These are phyloP conservation scores for Pteria penguin DNA, from an alignment of 2,888 invertebrate genomes.

Conservation along the genomic window DNA sequence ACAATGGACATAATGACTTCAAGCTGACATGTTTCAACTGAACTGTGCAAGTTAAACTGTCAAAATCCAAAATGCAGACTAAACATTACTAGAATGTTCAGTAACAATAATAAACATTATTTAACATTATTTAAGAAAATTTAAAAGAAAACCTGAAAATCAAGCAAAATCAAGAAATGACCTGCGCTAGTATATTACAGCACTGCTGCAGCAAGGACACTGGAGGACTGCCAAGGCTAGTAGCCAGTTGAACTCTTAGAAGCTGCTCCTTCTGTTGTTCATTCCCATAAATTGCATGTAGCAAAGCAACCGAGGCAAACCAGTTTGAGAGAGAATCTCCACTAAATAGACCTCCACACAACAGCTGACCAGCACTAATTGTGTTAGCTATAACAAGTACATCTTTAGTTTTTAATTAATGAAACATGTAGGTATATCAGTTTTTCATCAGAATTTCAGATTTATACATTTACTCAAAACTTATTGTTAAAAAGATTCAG, in stretches of 20 bases:
- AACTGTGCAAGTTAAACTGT: neutral
- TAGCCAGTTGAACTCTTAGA: slow-evolving; percentile 92
- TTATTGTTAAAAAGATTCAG: too few relatives aligned
- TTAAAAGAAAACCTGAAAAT: neutral
- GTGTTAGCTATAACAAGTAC: slow-evolving; percentile 79
- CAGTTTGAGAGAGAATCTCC: slow-evolving; percentile 94
- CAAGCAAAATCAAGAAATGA: slow-evolving; percentile 37
- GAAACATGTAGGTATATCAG: too few relatives aligned
- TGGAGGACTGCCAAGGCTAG: slow-evolving; percentile 84
- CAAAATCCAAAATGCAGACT: neutral
- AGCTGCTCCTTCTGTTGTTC: slow-evolving; percentile 89
- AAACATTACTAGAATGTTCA: neutral
- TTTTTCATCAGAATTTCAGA: too few relatives aligned
- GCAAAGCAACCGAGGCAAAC: slow-evolving; percentile 95
- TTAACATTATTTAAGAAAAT: neutral
- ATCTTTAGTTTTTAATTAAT: too few relatives aligned
- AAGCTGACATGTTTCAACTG: too few relatives aligned
- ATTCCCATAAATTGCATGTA: slow-evolving; percentile 94
- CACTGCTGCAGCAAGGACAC: slow-evolving; percentile 95
- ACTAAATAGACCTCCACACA: slow-evolving; percentile 95
- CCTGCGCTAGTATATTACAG: slow-evolving; percentile 88
- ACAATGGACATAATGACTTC: too few relatives aligned
- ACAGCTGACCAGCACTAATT: slow-evolving; percentile 88
- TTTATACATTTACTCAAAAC: too few relatives aligned
- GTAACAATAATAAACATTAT: neutral